phyloP scores from a whole-genome alignment of 1,140 invertebrate species.

The Drosophila jambulina region DNA sequence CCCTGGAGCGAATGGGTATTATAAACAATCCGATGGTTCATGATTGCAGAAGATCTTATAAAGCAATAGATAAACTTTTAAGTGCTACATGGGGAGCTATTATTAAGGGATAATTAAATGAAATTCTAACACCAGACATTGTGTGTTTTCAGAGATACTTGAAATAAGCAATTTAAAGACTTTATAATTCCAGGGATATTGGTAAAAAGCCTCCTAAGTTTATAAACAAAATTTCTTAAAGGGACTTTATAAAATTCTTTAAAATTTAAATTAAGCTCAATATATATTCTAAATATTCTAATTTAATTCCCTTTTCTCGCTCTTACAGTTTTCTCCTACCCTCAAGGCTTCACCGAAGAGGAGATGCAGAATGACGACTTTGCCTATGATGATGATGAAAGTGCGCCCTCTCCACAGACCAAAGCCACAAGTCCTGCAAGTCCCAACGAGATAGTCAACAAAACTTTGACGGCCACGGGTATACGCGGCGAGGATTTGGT shows the following conservation, averaged over 20 bases:
- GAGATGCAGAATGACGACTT: constrained; percentile 38
- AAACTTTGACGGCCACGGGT: constrained; percentile 36
- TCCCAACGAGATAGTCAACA: constrained; percentile 18
- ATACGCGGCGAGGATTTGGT: constrained; percentile 55
- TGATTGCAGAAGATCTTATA: constrained; percentile 16
- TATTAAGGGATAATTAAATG: not conserved
- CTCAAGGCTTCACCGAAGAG: constrained; percentile 11
- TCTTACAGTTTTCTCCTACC: constrained; percentile 41
- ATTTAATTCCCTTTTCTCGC: no score
- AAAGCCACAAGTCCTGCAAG: constrained; percentile 19
- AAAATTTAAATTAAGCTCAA: no score
- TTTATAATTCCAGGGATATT: not conserved
- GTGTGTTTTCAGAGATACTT: not conserved
- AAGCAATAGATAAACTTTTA: not conserved
- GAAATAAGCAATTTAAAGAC: no score
- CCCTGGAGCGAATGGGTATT: constrained; percentile 11
- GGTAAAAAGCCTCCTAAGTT: not conserved
- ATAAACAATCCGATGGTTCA: constrained; percentile 39
- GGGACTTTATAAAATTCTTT: not conserved
- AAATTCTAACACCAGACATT: not conserved
- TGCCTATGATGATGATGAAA: constrained; percentile 40
- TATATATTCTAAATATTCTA: not conserved
- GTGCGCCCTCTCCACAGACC: constrained; percentile 41
- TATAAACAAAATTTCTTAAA: not conserved
- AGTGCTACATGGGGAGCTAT: not conserved